A percentile compares a stretch with the other conserved stretches of the same genome.
Conservation (phyloP, 2,113 vertebrate species). For the Macheiramphus alcinus region DNA sequence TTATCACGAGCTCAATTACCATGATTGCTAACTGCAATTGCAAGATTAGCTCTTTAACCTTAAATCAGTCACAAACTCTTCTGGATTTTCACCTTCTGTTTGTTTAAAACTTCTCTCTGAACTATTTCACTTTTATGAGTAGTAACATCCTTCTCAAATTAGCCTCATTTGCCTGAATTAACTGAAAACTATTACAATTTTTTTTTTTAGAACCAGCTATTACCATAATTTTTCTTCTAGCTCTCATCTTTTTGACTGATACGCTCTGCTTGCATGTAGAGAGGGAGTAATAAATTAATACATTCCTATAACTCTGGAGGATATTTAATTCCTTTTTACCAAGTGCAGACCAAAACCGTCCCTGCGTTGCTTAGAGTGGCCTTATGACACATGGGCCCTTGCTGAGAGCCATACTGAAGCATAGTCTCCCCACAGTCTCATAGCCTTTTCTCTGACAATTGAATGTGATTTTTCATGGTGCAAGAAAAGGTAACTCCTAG, state of each 20-base stretch:
- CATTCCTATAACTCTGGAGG: neutral
- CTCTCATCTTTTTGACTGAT: neutral
- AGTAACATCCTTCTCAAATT: neutral
- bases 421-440: neutral
- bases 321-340: neutral
- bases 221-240: neutral
- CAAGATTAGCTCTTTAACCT: constrained; percentile 21
- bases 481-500: neutral
- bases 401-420: neutral
- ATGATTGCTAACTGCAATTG: constrained; percentile 12
- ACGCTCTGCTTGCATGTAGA: neutral
- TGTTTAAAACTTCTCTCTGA: constrained; percentile 29
- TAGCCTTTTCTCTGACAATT: neutral
- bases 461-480: neutral
- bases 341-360: neutral
- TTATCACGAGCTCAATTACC: neutral
- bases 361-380: neutral
- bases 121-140: constrained; percentile 4
- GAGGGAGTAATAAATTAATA: neutral
- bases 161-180: constrained; percentile 3
- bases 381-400: accelerated
- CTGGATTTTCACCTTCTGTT: constrained; percentile 12
- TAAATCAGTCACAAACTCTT: constrained; percentile 16
- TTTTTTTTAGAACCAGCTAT: neutral
- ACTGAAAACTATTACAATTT: neutral